Evolutionary conservation across 2,113 vertebrate genomes (phyloP).

Genomic region (Callorhinus ursinus): DNA sequence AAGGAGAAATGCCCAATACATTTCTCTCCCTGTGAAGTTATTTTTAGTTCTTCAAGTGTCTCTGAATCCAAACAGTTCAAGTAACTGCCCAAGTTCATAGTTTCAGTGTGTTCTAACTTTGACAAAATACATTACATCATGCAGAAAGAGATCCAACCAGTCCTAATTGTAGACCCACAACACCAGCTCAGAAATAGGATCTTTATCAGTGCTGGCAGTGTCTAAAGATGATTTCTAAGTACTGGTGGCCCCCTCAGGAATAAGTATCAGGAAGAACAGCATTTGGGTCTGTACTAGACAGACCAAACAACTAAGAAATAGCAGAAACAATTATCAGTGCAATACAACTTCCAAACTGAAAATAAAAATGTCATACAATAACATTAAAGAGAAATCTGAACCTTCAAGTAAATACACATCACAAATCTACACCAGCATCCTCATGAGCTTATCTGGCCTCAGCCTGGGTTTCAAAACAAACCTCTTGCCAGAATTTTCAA

Average conservation of each 20-base stretch:
- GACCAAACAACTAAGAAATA: neutral
- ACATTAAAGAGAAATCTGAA: neutral
- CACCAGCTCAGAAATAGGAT: slow-evolving; percentile 4
- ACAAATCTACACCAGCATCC: neutral
- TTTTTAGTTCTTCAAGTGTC: slow-evolving; percentile 58
- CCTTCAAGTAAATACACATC: neutral
- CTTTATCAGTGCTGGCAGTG: neutral
- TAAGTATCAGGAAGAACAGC: neutral
- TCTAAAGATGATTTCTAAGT: neutral
- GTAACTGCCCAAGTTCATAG: slow-evolving; percentile 45
- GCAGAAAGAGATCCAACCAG: slow-evolving; percentile 35
- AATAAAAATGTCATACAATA: neutral
- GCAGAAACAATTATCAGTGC: neutral
- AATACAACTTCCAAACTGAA: neutral
- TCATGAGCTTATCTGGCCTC: neutral
- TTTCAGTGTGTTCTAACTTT: slow-evolving; percentile 37
- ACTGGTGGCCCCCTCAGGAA: neutral
- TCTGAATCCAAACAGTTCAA: slow-evolving; percentile 65
- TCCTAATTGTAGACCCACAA: neutral
- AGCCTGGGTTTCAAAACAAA: slow-evolving; percentile 59
- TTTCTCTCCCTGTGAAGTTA: neutral
- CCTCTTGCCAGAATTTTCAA: slow-evolving; percentile 45
- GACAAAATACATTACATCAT: slow-evolving; percentile 63
- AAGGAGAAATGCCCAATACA: neutral
- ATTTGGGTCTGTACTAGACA: neutral